These are phyloP conservation scores for Caenorhabditis sinica DNA, from an alignment of 2,888 invertebrate species.

Conservation along the genomic window DNA sequence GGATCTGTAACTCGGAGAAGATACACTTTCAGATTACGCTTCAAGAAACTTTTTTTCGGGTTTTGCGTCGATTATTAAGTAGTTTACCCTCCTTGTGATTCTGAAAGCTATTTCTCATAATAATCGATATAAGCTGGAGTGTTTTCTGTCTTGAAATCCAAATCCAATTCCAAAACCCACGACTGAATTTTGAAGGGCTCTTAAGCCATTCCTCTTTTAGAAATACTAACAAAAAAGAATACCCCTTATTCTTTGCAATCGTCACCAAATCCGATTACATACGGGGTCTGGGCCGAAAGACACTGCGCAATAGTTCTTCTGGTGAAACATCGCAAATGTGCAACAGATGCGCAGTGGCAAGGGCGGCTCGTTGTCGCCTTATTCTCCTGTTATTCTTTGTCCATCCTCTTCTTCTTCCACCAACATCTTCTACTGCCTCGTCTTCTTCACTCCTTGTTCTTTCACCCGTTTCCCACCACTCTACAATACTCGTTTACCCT, in stretches of 20 bases:
- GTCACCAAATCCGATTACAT: slow-evolving; percentile 47
- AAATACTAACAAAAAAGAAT: not conserved
- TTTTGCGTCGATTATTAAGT: no score
- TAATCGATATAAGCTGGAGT: no score
- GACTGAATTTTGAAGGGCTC: no score
- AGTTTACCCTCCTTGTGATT: no score
- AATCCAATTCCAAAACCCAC: no score
- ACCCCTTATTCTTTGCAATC: not conserved
- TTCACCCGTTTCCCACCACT: slow-evolving; percentile 11
- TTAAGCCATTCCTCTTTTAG: not conserved
- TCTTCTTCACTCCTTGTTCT: not conserved
- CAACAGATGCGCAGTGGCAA: slow-evolving; percentile 55
- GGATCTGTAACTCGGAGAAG: no score
- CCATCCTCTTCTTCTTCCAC: not conserved
- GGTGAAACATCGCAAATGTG: slow-evolving; percentile 48
- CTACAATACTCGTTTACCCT: slow-evolving; percentile 44
- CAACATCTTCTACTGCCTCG: slow-evolving; percentile 15
- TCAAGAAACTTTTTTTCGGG: no score
- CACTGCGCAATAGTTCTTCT: slow-evolving; percentile 27
- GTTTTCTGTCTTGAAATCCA: no score
- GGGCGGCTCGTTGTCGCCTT: slow-evolving; percentile 57
- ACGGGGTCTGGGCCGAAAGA: slow-evolving; percentile 13
- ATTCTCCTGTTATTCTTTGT: not conserved
- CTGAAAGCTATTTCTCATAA: no score
- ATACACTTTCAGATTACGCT: no score